These are phyloP conservation scores for Pseudeuparius sepicola DNA, from an alignment of 2,888 invertebrate genomes.

Conservation along the genomic window DNA sequence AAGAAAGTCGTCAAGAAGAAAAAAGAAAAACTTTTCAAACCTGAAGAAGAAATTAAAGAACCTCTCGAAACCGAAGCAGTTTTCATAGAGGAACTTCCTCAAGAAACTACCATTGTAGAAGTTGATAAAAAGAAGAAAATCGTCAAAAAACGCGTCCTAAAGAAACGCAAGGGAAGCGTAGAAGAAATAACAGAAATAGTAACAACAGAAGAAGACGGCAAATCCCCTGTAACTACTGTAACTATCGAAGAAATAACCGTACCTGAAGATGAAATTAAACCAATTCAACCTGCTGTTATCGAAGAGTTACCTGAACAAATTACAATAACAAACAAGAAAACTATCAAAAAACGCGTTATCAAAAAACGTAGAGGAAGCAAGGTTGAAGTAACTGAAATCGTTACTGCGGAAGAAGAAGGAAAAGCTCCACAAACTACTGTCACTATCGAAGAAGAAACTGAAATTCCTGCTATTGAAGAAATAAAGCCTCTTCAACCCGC, in stretches of 20 bases:
- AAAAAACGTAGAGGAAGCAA: slow-evolving; percentile 37
- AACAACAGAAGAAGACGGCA: slow-evolving; percentile 34
- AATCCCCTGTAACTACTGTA: slow-evolving; percentile 34
- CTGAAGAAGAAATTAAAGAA: slow-evolving; percentile 31
- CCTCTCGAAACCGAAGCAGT: slow-evolving; percentile 32
- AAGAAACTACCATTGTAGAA: slow-evolving; percentile 20
- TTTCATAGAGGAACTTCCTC: slow-evolving; percentile 27
- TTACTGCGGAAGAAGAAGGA: slow-evolving; percentile 38
- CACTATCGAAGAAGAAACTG: slow-evolving; percentile 25
- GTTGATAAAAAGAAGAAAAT: slow-evolving; percentile 27
- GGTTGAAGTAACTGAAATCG: slow-evolving; percentile 39
- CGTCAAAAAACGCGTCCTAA: slow-evolving; percentile 34
- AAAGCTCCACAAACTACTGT: slow-evolving; percentile 36
- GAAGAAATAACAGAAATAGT: slow-evolving; percentile 31
- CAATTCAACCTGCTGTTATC: slow-evolving; percentile 20
- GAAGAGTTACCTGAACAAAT: slow-evolving; percentile 38
- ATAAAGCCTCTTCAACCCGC: slow-evolving; percentile 21
- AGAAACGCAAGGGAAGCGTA: slow-evolving; percentile 32
- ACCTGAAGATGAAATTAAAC: slow-evolving; percentile 18
- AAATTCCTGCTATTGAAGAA: slow-evolving; percentile 28
- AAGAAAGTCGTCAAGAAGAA: slow-evolving; percentile 24
- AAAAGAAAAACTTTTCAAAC: slow-evolving; percentile 27
- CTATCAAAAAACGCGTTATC: slow-evolving; percentile 37
- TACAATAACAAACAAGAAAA: slow-evolving; percentile 28
- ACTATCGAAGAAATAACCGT: slow-evolving; percentile 27